Percentiles rank a stretch among this genome's conserved stretches.
Conservation (phyloP, 2,797 vertebrate genomes). For the Vireo griseus region DNA sequence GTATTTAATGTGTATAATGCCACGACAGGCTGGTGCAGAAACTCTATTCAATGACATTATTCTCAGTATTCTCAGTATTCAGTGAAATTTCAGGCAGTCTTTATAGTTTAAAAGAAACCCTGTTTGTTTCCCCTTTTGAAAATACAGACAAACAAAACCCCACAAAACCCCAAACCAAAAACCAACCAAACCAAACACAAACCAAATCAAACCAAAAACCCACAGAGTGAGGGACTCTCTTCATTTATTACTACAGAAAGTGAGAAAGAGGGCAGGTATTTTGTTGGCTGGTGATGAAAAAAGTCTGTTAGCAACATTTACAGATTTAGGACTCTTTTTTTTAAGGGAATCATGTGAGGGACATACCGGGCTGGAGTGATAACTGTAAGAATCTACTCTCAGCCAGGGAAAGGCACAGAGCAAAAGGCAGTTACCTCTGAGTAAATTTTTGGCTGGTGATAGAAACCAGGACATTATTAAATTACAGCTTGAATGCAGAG, state of each 20-base stretch:
- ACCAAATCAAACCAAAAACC: not conserved
- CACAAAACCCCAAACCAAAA: not conserved
- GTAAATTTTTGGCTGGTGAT: not conserved
- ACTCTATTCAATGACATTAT: not conserved
- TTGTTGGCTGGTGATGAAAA: not conserved
- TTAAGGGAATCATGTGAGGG: not conserved
- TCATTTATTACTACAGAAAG: not conserved
- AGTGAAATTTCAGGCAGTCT: not conserved
- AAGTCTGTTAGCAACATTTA: not conserved
- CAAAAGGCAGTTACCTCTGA: not conserved
- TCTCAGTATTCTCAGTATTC: not conserved
- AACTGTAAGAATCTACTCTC: not conserved
- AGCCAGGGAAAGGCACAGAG: not conserved
- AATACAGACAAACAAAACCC: not conserved
- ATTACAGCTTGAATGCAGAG: not conserved
- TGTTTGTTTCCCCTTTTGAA: not conserved
- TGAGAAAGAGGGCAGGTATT: not conserved
- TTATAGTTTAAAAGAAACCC: not conserved
- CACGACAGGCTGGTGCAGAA: not conserved
- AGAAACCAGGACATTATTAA: not conserved
- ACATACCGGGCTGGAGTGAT: not conserved
- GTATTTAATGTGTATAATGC: not conserved
- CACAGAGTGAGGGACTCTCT: not conserved
- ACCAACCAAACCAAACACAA: not conserved
- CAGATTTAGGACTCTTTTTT: not conserved